Base-by-base conservation (phyloP, 2,797 vertebrate genomes). In the Tachyglossus aculeatus region DNA sequence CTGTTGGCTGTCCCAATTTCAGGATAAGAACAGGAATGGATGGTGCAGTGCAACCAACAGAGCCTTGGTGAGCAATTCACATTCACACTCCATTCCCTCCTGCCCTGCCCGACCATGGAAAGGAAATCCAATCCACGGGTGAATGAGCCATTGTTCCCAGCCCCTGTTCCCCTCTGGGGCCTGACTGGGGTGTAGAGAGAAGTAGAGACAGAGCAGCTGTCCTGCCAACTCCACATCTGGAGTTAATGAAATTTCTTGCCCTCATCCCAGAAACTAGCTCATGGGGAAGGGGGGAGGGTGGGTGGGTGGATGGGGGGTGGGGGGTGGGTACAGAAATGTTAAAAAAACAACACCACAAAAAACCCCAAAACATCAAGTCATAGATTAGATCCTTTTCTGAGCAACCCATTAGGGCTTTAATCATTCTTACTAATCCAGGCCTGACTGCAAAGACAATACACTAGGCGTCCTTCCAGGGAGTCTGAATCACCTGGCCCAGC, bases 211-310 rank as follows among this genome's bases (percentile, higher is more conserved):
- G 45, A 48, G 67, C 37, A 70, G 53, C 8, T 36, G 27, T 47
- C 34, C 36, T 40, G 60, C 62, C 77, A 76, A 57, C 54, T 62
- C 47, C 2, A 29, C 79, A 83, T 78, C 66, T 85, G 78, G 61
- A 65, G 86, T 5, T 65, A 69, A 86, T 83, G 51, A 81, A 72
- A 78, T 56, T n/a, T 29, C 41, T 45, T 57, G 38, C 16, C 44
- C 38, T 48, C 13, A 24, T 25, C 38, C 41, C 27, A 71, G 31
- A 1, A 39, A 78, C 33, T 6, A 34, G 62, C 71, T 56, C 29
- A 16, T 29, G 38, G 64, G 15, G 45, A 29, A 29, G 43, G 1
- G 1, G 24, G 50, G 12, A 27, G 40, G 39, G 29, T 2, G 37
- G 8, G 18, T 29, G 29, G 9, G 19, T n/a, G 21, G 40, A 40